Conservation (phyloP, 2,888 invertebrate genomes). For the Melieria crassipennis region DNA sequence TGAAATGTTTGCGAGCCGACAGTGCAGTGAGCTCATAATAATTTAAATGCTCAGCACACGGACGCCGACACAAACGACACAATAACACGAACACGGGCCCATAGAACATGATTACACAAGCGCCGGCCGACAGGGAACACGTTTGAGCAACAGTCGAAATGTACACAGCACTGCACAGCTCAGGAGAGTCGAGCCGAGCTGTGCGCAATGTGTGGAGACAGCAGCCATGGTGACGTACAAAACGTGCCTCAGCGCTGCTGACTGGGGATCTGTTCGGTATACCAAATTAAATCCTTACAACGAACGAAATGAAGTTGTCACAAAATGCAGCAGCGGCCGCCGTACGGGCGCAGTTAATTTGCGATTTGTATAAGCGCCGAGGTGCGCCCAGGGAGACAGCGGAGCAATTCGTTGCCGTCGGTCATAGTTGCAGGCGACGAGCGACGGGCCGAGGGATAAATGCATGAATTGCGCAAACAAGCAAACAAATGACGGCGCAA, state of each 20-base stretch:
- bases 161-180: conserved; percentile 6
- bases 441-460: conserved; percentile 41
- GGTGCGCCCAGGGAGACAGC: background rate
- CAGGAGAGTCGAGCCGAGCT: background rate
- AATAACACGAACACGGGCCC: background rate
- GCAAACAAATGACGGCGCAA: conserved; percentile 59
- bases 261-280: conserved; percentile 28
- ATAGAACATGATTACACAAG: background rate
- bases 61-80: conserved; percentile 36
- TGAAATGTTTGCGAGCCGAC: conserved; percentile 12
- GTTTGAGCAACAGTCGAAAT: conserved; percentile 15
- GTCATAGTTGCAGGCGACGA: conserved; percentile 1
- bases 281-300: conserved; percentile 31
- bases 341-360: conserved; percentile 50
- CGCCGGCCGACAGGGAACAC: too few species aligned
- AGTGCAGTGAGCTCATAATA: conserved; percentile 51
- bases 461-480: conserved; percentile 48
- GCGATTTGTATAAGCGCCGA: conserved; percentile 36
- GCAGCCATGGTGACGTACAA: background rate
- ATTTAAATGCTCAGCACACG: conserved; percentile 61
- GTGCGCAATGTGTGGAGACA: background rate
- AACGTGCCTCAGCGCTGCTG: conserved; percentile 30
- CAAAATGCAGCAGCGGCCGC: background rate
- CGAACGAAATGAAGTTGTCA: conserved; percentile 27
- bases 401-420: background rate